phyloP scores from a whole-genome alignment of 1,140 invertebrate species.

The Aphelinus atriplicis region DNA sequence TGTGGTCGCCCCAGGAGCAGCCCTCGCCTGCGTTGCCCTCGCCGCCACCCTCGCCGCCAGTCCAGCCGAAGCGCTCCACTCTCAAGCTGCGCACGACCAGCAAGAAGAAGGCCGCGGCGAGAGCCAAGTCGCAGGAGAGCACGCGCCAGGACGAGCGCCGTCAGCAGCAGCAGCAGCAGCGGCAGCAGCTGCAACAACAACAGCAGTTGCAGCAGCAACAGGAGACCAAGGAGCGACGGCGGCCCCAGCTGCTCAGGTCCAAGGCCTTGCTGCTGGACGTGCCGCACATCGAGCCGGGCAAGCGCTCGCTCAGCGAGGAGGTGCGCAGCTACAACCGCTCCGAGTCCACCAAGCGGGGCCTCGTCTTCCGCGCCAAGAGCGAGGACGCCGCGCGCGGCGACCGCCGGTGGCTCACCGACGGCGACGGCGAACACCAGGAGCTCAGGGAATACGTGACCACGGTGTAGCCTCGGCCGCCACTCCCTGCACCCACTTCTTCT shows the following conservation, averaged over 20 bases:
- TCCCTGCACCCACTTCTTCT: no score
- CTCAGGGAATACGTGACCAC: conserved; percentile 63
- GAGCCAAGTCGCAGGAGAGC: conserved; percentile 43
- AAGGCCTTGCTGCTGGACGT: conserved; percentile 58
- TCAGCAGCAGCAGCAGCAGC: conserved; percentile 32
- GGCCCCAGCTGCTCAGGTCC: conserved; percentile 57
- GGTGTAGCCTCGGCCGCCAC: conserved; percentile 44
- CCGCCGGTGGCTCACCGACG: conserved; percentile 51
- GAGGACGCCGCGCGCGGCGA: conserved; percentile 57
- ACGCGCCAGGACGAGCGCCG: conserved; percentile 25
- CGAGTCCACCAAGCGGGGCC: conserved; percentile 41
- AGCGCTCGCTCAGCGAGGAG: conserved; percentile 62
- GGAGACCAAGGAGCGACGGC: conserved; percentile 52
- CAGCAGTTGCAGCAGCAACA: conserved; percentile 34
- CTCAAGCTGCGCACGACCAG: conserved; percentile 37
- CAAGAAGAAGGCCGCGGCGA: conserved; percentile 40
- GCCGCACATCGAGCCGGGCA: conserved; percentile 51
- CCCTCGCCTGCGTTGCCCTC: conserved; percentile 43
- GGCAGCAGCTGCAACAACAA: conserved; percentile 23
- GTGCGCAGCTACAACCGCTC: conserved; percentile 48
- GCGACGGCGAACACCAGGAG: conserved; percentile 38
- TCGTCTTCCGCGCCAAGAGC: conserved; percentile 57
- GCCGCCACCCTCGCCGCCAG: conserved; percentile 37
- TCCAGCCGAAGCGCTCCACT: conserved; percentile 35
- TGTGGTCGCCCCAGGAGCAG: conserved; percentile 54